Conservation (phyloP, 1,140 invertebrate genomes). For the Druon quercuslanigerum region DNA sequence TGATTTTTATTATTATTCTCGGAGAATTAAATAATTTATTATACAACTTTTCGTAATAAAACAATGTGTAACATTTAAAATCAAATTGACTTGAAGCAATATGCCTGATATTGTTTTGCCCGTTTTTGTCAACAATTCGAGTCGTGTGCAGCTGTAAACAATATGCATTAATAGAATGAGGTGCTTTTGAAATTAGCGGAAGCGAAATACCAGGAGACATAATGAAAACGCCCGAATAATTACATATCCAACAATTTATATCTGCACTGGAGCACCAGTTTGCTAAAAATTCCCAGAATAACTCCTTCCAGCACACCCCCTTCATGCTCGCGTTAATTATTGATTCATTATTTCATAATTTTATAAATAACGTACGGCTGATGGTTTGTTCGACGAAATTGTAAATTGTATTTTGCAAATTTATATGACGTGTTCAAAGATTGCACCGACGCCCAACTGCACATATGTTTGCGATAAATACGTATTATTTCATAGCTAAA, state of each 20-base stretch:
- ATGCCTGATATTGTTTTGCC: background rate
- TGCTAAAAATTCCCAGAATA: background rate
- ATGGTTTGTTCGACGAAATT: slow-evolving; percentile 13
- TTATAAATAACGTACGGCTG: background rate
- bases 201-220: background rate
- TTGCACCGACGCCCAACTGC: background rate
- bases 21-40: too few relatives aligned
- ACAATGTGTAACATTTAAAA: background rate
- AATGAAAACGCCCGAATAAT: slow-evolving; percentile 38
- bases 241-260: slow-evolving; percentile 62
- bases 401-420: slow-evolving; percentile 19
- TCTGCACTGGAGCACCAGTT: slow-evolving; percentile 35
- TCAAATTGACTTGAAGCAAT: background rate
- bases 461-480: background rate
- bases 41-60: background rate
- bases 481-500: background rate
- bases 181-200: slow-evolving; percentile 9
- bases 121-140: slow-evolving; percentile 1
- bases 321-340: slow-evolving; percentile 49
- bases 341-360: slow-evolving; percentile 61
- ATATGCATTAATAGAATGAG: background rate
- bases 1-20: too few relatives aligned
- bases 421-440: background rate
- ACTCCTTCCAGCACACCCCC: background rate
- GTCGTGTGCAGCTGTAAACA: background rate